A percentile compares a stretch with the other conserved stretches of the same genome.
Evolutionary conservation across 2,797 vertebrate species (phyloP).

Genomic region (Manis javanica): DNA sequence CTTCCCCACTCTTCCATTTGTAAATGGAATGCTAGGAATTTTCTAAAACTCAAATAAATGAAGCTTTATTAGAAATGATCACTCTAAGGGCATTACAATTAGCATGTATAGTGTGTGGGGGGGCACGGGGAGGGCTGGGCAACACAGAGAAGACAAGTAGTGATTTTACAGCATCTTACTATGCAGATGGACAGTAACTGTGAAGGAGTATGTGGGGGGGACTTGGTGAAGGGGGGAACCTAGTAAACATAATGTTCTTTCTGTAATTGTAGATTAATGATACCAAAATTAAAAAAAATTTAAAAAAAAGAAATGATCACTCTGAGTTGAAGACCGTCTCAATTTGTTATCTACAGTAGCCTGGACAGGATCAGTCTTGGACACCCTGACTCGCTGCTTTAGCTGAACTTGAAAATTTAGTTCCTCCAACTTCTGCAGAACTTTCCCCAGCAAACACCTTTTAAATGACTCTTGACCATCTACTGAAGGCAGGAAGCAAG

Average conservation of each 20-base stretch:
- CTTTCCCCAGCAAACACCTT: background rate
- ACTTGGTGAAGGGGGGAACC: too few species aligned
- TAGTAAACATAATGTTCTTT: too few species aligned
- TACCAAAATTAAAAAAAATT: too few species aligned
- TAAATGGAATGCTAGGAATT: slow-evolving; percentile 24
- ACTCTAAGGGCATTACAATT: background rate
- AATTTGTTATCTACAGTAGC: background rate
- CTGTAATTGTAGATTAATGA: too few species aligned
- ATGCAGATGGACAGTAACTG: too few species aligned
- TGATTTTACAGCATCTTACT: too few species aligned
- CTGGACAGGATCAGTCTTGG: background rate
- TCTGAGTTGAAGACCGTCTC: background rate
- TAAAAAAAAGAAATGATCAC: background rate
- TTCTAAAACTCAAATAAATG: background rate
- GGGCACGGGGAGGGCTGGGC: too few species aligned
- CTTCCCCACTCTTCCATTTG: slow-evolving; percentile 60
- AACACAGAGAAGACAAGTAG: too few species aligned
- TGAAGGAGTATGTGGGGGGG: too few species aligned
- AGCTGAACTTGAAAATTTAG: slow-evolving; percentile 27
- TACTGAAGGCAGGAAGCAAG: background rate
- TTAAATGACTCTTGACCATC: background rate
- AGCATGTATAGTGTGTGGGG: too few species aligned
- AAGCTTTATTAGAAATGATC: slow-evolving; percentile 21
- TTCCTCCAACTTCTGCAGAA: background rate
- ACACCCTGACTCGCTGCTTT: slow-evolving; percentile 43